These are phyloP conservation scores for Morinoia aosen DNA, from an alignment of 2,888 invertebrate genomes.

Conservation along the genomic window DNA sequence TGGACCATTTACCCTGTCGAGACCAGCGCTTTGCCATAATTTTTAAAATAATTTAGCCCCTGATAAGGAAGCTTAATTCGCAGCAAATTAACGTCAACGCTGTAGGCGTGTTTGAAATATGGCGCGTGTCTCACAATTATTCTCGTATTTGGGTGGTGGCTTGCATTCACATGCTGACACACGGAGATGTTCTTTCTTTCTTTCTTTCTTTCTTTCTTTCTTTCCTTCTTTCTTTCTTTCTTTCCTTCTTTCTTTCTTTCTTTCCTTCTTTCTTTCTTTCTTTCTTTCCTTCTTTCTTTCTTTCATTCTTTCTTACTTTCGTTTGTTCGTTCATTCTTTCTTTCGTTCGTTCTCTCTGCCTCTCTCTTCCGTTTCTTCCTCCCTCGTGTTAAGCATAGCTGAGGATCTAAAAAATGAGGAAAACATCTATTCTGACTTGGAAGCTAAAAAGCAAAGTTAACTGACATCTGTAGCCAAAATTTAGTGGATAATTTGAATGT, in stretches of 20 bases:
- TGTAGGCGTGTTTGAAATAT: constrained; percentile 16
- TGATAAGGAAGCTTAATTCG: constrained; percentile 40
- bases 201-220: not conserved
- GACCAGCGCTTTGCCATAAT: constrained; percentile 40
- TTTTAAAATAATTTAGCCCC: constrained; percentile 22
- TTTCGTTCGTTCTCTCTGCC: not conserved
- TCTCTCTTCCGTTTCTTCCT: not conserved
- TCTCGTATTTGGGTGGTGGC: not conserved
- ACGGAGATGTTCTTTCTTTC: not conserved
- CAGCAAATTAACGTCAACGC: not conserved
- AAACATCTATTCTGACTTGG: not conserved
- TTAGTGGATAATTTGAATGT: not conserved
- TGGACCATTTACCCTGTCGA: constrained; percentile 17
- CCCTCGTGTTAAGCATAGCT: not conserved
- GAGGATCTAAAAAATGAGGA: too few relatives aligned
- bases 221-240: not conserved
- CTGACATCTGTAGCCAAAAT: not conserved
- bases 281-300: too few relatives aligned
- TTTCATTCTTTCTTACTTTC: too few relatives aligned
- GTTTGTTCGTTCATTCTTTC: too few relatives aligned
- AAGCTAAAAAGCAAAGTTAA: not conserved
- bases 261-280: not conserved
- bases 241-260: not conserved
- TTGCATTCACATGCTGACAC: not conserved
- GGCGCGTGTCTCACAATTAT: not conserved